Percentiles rank a stretch among this genome's conserved stretches.
Evolutionary conservation across 2,113 vertebrate species (phyloP).

Genomic region (Puffinus mauretanicus): DNA sequence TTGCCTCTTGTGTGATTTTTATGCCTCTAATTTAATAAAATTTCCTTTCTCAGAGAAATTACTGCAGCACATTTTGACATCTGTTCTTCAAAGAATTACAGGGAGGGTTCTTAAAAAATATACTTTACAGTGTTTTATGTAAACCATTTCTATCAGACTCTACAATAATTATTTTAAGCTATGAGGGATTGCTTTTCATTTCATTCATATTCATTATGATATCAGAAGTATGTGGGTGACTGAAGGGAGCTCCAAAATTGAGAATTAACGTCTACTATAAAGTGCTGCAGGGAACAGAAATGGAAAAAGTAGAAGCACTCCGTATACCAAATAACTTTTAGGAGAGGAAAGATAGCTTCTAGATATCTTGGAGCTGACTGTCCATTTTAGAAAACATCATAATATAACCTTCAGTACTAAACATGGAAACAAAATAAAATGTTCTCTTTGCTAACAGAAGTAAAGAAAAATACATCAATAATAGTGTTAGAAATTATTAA

Average conservation of each 20-base stretch:
- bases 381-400: not conserved
- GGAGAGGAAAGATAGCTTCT: not conserved
- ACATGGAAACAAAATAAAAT: not conserved
- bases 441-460: not conserved
- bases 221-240: not conserved
- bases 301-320: not conserved
- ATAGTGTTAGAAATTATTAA: not conserved
- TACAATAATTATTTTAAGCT: conserved; percentile 28
- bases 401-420: not conserved
- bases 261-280: not conserved
- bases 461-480: not conserved
- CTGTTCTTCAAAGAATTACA: conserved; percentile 11
- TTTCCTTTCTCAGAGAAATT: conserved; percentile 27
- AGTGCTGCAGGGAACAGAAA: not conserved
- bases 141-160: conserved; percentile 7
- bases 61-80: conserved; percentile 12
- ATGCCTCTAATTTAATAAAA: conserved; percentile 21
- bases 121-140: conserved; percentile 10
- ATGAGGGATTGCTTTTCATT: conserved; percentile 15
- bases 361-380: not conserved
- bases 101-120: not conserved
- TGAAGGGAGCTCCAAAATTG: not conserved
- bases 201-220: conserved; percentile 44
- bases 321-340: not conserved
- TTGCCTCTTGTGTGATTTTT: conserved; percentile 21